Evolutionary conservation across 2,797 vertebrate genomes (phyloP).

Genomic region (Anas acuta): DNA sequence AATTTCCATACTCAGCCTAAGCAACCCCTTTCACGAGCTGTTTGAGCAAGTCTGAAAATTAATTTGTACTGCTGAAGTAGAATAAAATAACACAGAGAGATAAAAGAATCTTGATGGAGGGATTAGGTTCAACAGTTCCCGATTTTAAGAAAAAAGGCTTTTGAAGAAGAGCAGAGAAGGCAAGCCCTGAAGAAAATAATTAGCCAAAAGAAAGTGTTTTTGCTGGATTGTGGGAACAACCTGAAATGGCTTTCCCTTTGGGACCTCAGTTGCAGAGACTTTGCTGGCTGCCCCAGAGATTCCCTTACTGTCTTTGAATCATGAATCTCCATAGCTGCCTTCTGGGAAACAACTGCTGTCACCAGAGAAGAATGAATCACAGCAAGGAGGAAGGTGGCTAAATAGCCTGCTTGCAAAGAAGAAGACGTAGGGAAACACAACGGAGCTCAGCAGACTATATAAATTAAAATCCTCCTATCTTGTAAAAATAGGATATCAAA

Average conservation of each 20-base stretch:
- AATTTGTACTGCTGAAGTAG: fast-evolving
- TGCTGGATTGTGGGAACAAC: neutral
- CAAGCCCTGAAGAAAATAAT: neutral
- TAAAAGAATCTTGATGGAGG: neutral
- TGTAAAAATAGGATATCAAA: neutral
- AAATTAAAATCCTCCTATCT: neutral
- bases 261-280: neutral
- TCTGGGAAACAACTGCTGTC: neutral
- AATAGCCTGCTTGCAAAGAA: neutral
- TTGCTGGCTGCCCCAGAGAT: neutral
- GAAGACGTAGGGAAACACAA: neutral
- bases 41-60: neutral
- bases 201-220: neutral
- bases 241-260: neutral
- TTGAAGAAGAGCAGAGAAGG: neutral
- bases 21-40: neutral
- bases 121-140: neutral
- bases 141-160: neutral
- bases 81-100: neutral
- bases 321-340: neutral
- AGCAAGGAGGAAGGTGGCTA: neutral
- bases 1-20: neutral
- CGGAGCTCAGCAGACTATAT: neutral
- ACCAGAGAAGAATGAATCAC: neutral
- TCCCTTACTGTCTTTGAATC: neutral